Conservation (phyloP, 2,797 vertebrate species). For the Astyanax mexicanus region DNA sequence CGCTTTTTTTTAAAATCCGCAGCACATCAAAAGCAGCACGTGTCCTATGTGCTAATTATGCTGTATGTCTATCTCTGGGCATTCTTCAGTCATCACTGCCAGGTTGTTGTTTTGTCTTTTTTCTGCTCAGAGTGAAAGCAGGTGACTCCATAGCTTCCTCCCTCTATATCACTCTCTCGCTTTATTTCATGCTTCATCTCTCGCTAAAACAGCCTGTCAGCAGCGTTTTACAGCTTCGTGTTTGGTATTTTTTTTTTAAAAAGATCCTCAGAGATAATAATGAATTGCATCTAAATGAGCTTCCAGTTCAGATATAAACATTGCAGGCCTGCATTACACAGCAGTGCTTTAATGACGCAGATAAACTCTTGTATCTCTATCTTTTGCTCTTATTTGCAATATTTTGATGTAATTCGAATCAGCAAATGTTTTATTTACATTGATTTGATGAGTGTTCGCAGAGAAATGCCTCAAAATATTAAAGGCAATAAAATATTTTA, state of each 20-base stretch:
- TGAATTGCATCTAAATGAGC: background rate
- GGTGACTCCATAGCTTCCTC: background rate
- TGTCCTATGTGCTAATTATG: background rate
- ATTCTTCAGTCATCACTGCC: background rate
- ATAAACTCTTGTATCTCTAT: too few relatives aligned
- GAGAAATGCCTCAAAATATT: too few relatives aligned
- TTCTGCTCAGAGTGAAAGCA: background rate
- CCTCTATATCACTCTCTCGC: background rate
- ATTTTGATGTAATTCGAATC: too few relatives aligned
- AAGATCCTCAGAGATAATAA: background rate
- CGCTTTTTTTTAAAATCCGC: conserved; percentile 20
- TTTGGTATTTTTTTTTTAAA: background rate
- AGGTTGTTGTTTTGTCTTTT: background rate
- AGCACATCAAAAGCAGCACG: conserved; percentile 30
- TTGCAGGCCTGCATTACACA: too few relatives aligned
- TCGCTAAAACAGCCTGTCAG: background rate
- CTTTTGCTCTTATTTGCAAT: too few relatives aligned
- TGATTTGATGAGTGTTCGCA: background rate
- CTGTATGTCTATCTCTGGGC: background rate
- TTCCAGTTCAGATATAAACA: background rate
- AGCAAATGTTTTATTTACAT: too few relatives aligned
- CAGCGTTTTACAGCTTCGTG: background rate
- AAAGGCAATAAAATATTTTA: too few relatives aligned
- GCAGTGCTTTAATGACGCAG: too few relatives aligned
- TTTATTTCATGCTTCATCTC: background rate